Percentiles rank a stretch among this genome's conserved stretches.
These are phyloP conservation scores for Enteromius anoplus DNA, from an alignment of 2,797 vertebrate genomes.

Conservation along the genomic window DNA sequence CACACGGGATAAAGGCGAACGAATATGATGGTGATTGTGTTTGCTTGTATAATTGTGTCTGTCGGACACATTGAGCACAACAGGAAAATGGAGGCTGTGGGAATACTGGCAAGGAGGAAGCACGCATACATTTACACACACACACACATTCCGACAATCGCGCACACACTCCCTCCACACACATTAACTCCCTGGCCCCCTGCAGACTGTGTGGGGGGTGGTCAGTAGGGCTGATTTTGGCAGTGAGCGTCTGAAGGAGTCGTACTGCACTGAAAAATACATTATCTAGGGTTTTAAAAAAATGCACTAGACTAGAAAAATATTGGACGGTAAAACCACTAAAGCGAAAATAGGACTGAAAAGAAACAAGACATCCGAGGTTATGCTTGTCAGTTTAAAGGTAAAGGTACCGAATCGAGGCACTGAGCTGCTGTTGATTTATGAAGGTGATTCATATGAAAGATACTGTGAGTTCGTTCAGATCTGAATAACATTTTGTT, in stretches of 20 bases:
- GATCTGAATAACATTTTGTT: slow-evolving; percentile 22
- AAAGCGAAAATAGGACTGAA: slow-evolving; percentile 7
- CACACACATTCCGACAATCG: slow-evolving; percentile 27
- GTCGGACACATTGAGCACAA: slow-evolving; percentile 48
- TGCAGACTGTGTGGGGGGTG: slow-evolving; percentile 52
- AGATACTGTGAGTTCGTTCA: neutral
- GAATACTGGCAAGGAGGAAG: slow-evolving; percentile 55
- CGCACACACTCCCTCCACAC: slow-evolving; percentile 5
- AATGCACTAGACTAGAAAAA: slow-evolving; percentile 37
- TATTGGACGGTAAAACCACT: slow-evolving; percentile 26
- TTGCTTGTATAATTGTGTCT: slow-evolving; percentile 32
- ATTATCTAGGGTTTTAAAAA: slow-evolving; percentile 46
- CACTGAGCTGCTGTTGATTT: slow-evolving; percentile 15
- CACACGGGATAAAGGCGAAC: neutral
- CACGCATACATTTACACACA: slow-evolving; percentile 40
- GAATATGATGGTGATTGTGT: neutral
- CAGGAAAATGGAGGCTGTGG: slow-evolving; percentile 55
- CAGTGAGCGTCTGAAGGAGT: slow-evolving; percentile 55
- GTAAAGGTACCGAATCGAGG: neutral
- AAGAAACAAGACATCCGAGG: slow-evolving; percentile 9
- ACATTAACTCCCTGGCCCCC: slow-evolving; percentile 30
- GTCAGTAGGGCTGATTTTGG: slow-evolving; percentile 56
- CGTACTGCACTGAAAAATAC: slow-evolving; percentile 55
- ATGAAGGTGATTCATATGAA: slow-evolving; percentile 4
- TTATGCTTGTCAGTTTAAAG: slow-evolving; percentile 4